Conservation (phyloP, 2,113 vertebrate genomes). For the Microtus richardsoni region DNA sequence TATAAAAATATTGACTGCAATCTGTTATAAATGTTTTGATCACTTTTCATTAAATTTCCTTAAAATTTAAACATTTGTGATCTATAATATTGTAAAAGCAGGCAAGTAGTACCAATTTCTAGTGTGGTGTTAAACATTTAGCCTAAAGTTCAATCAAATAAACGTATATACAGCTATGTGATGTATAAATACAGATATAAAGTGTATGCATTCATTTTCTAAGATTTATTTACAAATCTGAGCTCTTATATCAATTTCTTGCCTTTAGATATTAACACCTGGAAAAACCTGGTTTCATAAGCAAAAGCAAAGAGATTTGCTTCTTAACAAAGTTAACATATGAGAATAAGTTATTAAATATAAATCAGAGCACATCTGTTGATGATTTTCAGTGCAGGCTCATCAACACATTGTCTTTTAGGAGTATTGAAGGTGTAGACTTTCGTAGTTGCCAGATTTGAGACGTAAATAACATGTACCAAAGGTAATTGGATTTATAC, state of each 20-base stretch:
- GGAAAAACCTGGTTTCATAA: neutral
- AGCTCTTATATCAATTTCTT: neutral
- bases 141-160: neutral
- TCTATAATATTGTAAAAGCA: neutral
- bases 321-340: constrained; percentile 38
- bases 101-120: neutral
- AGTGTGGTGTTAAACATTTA: constrained; percentile 15
- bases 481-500: constrained; percentile 15
- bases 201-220: neutral
- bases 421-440: neutral
- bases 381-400: neutral
- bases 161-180: neutral
- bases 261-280: neutral
- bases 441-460: neutral
- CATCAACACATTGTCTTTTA: neutral
- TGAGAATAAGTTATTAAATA: neutral
- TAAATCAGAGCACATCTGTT: neutral
- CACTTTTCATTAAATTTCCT: neutral
- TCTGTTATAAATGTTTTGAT: neutral
- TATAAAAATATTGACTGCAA: neutral
- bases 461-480: neutral
- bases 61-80: constrained; percentile 15
- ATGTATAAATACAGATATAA: too few species aligned
- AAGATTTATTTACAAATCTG: neutral
- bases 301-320: neutral